These are phyloP conservation scores for Tenthredo distinguenda DNA, from an alignment of 2,888 invertebrate species.

Conservation along the genomic window DNA sequence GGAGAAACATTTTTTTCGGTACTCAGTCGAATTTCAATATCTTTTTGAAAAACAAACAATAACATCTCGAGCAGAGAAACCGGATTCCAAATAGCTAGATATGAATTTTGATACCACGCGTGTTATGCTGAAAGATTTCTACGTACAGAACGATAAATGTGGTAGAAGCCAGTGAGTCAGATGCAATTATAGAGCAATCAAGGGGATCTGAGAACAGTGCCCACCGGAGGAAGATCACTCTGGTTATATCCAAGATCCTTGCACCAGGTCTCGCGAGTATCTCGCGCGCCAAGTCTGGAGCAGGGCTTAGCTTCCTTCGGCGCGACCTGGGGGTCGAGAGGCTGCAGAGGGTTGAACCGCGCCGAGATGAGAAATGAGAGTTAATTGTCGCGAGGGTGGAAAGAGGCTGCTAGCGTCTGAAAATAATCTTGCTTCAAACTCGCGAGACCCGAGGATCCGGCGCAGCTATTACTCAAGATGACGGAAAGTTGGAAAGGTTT, in stretches of 20 bases:
- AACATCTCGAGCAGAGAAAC: background rate
- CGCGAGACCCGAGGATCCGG: background rate
- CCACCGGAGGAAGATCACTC: constrained; percentile 26
- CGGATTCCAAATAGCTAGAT: background rate
- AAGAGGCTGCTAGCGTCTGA: constrained; percentile 27
- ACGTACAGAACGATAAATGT: background rate
- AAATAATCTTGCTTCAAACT: constrained; percentile 50
- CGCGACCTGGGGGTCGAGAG: constrained; percentile 39
- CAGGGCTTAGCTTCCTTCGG: constrained; percentile 39
- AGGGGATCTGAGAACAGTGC: constrained; percentile 34
- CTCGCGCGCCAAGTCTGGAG: constrained; percentile 34
- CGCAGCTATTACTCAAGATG: constrained; percentile 29
- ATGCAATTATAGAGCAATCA: constrained; percentile 63
- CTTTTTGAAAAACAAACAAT: background rate
- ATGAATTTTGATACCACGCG: background rate
- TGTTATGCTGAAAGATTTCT: background rate
- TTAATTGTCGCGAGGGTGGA: constrained; percentile 47
- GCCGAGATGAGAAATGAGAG: constrained; percentile 51
- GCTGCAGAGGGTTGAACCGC: constrained; percentile 36
- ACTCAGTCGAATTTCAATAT: background rate
- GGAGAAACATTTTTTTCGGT: background rate
- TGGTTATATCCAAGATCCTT: constrained; percentile 43
- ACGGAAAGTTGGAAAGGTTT: background rate
- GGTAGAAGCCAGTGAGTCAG: constrained; percentile 37
- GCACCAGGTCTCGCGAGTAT: constrained; percentile 36